Percentiles rank a stretch among this genome's conserved stretches.
Conservation (phyloP, 2,888 invertebrate species). For the Boloria selene region DNA sequence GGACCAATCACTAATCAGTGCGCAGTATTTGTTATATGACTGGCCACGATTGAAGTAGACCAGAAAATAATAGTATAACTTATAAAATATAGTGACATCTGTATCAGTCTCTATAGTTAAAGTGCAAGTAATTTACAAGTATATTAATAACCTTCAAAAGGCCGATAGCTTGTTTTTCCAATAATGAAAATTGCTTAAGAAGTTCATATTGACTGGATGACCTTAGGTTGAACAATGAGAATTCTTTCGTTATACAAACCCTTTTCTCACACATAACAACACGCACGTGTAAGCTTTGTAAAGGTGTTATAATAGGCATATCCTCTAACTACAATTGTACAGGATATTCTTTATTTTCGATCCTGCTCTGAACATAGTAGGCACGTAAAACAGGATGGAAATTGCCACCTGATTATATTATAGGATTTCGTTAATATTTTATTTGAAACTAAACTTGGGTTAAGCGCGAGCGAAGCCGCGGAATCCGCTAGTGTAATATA, state of each 20-base stretch:
- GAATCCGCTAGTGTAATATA: too few relatives aligned
- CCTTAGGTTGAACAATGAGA: slow-evolving; percentile 7
- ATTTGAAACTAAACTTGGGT: not conserved
- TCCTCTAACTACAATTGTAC: slow-evolving; percentile 69
- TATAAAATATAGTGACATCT: too few relatives aligned
- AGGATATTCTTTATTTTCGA: slow-evolving; percentile 76
- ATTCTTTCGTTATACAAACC: slow-evolving; percentile 42
- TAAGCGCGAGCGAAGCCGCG: too few relatives aligned
- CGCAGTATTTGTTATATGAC: too few relatives aligned
- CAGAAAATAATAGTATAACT: too few relatives aligned
- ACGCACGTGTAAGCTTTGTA: slow-evolving; percentile 64
- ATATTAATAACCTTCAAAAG: too few relatives aligned
- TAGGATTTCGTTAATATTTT: not conserved
- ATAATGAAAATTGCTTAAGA: not conserved
- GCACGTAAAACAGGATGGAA: slow-evolving; percentile 55
- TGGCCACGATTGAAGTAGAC: too few relatives aligned
- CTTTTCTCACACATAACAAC: slow-evolving; percentile 62
- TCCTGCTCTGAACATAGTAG: slow-evolving; percentile 54
- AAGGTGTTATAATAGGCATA: slow-evolving; percentile 58
- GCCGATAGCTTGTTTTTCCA: too few relatives aligned
- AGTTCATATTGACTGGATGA: not conserved
- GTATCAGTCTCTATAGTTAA: too few relatives aligned
- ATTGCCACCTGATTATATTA: slow-evolving; percentile 23
- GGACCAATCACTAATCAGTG: too few relatives aligned
- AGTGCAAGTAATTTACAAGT: too few relatives aligned